A percentile compares a stretch with the other conserved stretches of the same genome.
phyloP scores from a whole-genome alignment of 2,113 vertebrate species.

The Coturnix japonica region DNA sequence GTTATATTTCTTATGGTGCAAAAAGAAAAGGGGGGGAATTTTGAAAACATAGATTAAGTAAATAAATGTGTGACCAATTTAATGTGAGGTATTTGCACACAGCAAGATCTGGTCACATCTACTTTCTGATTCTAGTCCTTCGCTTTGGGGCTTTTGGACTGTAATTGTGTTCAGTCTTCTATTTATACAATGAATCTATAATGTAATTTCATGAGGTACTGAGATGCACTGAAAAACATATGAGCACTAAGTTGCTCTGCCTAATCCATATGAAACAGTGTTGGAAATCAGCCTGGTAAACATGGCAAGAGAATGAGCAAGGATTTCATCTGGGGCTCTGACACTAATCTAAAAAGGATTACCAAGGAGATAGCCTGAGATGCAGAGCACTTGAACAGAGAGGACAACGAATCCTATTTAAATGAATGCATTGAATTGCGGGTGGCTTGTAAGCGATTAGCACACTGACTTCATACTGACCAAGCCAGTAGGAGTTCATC shows the following conservation, averaged over 20 bases:
- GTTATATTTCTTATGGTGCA: neutral
- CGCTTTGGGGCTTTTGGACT: conserved; percentile 48
- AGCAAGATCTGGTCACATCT: conserved; percentile 26
- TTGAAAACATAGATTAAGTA: conserved; percentile 65
- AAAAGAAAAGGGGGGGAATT: neutral
- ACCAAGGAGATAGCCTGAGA: conserved; percentile 24
- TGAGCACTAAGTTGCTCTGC: conserved; percentile 58
- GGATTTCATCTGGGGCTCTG: conserved; percentile 44
- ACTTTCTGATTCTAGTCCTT: conserved; percentile 28
- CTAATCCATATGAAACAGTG: conserved; percentile 83
- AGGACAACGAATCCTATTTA: neutral
- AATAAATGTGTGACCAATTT: conserved; percentile 55
- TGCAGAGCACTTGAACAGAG: neutral
- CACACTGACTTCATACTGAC: neutral
- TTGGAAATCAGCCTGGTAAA: conserved; percentile 73
- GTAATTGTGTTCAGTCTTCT: conserved; percentile 71
- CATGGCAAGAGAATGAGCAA: conserved; percentile 31
- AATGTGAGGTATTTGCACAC: conserved; percentile 19
- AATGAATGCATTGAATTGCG: neutral
- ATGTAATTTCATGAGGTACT: conserved; percentile 82
- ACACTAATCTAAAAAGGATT: conserved; percentile 69
- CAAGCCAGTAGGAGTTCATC: conserved; percentile 16
- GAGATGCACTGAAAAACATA: conserved; percentile 75
- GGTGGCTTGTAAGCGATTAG: neutral
- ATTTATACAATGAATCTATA: conserved; percentile 84